Base-by-base conservation (phyloP, 2,888 invertebrate species). In the Campoplex capitator region DNA sequence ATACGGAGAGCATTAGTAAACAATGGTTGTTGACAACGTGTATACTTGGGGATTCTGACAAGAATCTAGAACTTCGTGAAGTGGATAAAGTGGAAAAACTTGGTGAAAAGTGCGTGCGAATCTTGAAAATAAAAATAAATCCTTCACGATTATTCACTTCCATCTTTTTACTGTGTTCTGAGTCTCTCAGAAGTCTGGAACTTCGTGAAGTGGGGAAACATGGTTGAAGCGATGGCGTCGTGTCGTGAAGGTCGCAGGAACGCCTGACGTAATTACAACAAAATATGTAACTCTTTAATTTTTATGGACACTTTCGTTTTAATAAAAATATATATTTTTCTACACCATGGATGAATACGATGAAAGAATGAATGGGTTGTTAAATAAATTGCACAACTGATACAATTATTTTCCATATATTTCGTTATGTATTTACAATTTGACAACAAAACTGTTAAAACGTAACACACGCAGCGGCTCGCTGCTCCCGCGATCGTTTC, bases 401-500 rank as follows among this genome's bases (percentile, higher is more conserved):
- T 90, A 90, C 89, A 87, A 89, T 89, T 88, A 88, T 89, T 91
- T 23, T 92, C 91, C 93, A 93, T 93, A 92, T 93, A 92, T 92
- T 93, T 92, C 91, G 88, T 93, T 91, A 93, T 93, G 91, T 93
- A 93, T 93, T 93, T 93, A 93, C 93, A 93, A 91, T 93, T 92
- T 92, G 90, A 93, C 92, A 93, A 93, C 93, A 91, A 91, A 91
- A 90, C 91, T 91, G 83, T 86, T 90, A 89, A 91, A 93, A 92
- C 91, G 81, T 91, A 92, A 91, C 92, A 92, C 89, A 92, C 89
- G 88, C 89, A 90, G 91, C 88, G 48, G 35, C 90, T 91, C 89
- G 88, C 90, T 90, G 75, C 76, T 68, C 68, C 70, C 68, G 75
- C 90, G 86, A 88, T 89, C 89, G 89, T 88, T 45, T 90, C 90